Percentiles rank a stretch among this genome's conserved stretches.
Conservation (phyloP, 2,888 invertebrate genomes). For the Odiellus spinosus region DNA sequence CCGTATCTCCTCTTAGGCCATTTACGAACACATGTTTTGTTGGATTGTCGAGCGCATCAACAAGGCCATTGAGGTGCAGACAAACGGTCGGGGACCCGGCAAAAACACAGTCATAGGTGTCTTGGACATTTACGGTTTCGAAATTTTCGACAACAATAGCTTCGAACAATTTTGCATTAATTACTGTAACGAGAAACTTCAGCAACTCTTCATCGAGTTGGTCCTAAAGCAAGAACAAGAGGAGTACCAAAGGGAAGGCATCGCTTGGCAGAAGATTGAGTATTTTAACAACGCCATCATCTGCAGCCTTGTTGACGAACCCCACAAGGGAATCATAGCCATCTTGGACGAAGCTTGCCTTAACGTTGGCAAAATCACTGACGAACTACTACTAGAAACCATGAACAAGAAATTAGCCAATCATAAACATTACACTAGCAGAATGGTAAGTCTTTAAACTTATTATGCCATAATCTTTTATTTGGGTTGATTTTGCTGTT, state of each 20-base stretch:
- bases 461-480: no score
- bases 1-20: constrained; percentile 56
- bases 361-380: constrained; percentile 78
- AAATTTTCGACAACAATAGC: constrained; percentile 82
- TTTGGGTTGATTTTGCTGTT: no score
- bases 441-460: constrained; percentile 36
- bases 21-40: constrained; percentile 83
- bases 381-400: constrained; percentile 64
- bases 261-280: constrained; percentile 83
- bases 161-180: constrained; percentile 98
- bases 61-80: constrained; percentile 64
- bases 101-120: constrained; percentile 78
- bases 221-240: constrained; percentile 97
- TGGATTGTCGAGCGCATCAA: constrained; percentile 90
- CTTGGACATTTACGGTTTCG: constrained; percentile 95
- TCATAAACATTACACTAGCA: constrained; percentile 78
- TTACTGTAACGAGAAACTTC: constrained; percentile 96
- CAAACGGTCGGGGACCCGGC: constrained; percentile 31
- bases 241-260: constrained; percentile 87
- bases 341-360: constrained; percentile 95
- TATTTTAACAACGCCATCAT: constrained; percentile 96
- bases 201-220: constrained; percentile 92
- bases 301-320: constrained; percentile 86
- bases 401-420: constrained; percentile 73
- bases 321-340: constrained; percentile 73